Conservation (phyloP, 2,797 vertebrate species). For the Phoebastria nigripes region DNA sequence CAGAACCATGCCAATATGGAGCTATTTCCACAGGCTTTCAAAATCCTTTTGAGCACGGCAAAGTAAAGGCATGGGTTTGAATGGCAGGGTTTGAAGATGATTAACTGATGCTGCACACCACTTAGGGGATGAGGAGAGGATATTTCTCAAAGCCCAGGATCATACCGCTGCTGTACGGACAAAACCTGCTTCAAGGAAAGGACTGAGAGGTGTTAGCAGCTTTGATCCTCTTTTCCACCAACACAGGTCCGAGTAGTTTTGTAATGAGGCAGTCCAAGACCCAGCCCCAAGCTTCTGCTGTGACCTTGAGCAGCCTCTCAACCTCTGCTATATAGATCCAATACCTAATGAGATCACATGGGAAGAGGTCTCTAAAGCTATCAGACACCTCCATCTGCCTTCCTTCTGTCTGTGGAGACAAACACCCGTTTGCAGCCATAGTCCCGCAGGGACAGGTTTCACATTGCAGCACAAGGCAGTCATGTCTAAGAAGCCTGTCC, state of each 20-base stretch:
- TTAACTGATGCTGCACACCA: fast-evolving
- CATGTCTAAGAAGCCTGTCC: not conserved
- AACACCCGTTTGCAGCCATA: not conserved
- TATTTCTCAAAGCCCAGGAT: not conserved
- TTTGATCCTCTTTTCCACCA: not conserved
- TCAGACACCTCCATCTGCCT: not conserved
- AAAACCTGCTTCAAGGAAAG: not conserved
- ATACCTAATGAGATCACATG: not conserved
- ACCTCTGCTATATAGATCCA: not conserved
- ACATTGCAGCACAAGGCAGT: not conserved
- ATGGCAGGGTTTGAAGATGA: not conserved
- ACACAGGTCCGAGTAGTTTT: fast-evolving
- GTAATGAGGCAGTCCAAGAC: not conserved
- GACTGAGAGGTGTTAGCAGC: not conserved
- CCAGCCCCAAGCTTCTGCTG: not conserved
- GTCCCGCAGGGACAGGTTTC: not conserved
- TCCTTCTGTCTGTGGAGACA: not conserved
- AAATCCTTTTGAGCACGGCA: not conserved
- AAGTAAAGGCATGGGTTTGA: not conserved
- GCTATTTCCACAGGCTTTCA: not conserved
- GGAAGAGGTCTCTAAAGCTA: not conserved
- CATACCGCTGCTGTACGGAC: not conserved
- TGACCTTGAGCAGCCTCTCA: not conserved
- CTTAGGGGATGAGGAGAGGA: not conserved
- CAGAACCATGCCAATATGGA: not conserved